These are phyloP conservation scores for Eulemur rubriventer DNA, from an alignment of 2,797 vertebrate species.

Conservation along the genomic window DNA sequence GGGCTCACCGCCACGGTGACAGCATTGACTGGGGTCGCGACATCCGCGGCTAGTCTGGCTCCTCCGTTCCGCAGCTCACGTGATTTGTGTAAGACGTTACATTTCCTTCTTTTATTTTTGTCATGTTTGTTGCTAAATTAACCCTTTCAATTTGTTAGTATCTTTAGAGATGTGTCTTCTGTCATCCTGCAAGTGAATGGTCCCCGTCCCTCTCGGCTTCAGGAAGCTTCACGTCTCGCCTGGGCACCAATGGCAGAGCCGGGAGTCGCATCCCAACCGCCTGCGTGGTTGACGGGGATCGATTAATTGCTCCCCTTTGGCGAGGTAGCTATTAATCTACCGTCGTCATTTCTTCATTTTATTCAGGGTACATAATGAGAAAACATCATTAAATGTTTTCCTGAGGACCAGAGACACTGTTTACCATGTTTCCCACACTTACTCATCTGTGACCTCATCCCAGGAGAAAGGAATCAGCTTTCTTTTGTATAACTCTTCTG, in stretches of 20 bases:
- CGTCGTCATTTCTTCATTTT: not conserved
- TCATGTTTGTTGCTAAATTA: not conserved
- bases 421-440: rapidly evolving
- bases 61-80: rapidly evolving
- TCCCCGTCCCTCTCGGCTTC: too few relatives aligned
- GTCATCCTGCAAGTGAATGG: not conserved
- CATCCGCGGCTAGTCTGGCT: rapidly evolving
- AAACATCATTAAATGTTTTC: not conserved
- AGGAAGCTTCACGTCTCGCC: not conserved
- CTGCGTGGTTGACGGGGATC: rapidly evolving
- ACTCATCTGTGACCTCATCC: not conserved
- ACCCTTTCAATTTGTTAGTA: rapidly evolving
- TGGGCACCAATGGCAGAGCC: too few relatives aligned
- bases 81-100: not conserved
- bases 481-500: rapidly evolving
- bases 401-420: not conserved
- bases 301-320: not conserved
- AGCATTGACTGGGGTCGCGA: rapidly evolving
- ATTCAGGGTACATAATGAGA: not conserved
- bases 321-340: rapidly evolving
- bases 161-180: not conserved
- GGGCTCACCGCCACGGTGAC: rapidly evolving
- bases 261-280: rapidly evolving
- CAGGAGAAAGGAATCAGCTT: not conserved
- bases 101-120: not conserved